Evolutionary conservation across 2,113 vertebrate genomes (phyloP).

Genomic region (Phylloscopus trochilus): DNA sequence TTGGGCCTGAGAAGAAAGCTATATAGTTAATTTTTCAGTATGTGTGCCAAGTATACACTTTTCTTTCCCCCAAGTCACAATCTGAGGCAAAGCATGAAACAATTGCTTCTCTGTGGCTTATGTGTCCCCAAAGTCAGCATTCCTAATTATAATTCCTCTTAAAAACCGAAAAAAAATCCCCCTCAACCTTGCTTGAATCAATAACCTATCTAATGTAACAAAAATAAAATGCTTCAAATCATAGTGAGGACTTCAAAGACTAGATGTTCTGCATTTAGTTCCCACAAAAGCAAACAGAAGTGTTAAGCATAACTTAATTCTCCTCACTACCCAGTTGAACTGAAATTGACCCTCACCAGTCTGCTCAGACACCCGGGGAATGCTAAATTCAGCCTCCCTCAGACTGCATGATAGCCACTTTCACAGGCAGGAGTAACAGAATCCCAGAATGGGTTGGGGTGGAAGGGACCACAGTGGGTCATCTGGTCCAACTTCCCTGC

Average conservation of each 20-base stretch:
- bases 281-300: background rate
- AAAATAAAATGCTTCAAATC: background rate
- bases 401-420: rapidly evolving
- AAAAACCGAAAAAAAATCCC: background rate
- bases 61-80: background rate
- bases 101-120: background rate
- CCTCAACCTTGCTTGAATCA: background rate
- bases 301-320: background rate
- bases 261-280: background rate
- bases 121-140: rapidly evolving
- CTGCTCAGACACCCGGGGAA: background rate
- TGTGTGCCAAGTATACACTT: rapidly evolving
- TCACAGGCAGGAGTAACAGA: background rate
- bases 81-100: background rate
- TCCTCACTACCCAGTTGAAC: background rate
- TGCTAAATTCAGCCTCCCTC: background rate
- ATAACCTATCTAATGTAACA: background rate
- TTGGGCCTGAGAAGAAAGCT: background rate
- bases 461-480: background rate
- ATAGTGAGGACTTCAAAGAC: background rate
- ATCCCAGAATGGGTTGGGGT: background rate
- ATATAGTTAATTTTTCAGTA: background rate
- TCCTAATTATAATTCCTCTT: background rate
- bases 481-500: background rate
- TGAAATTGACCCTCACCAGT: background rate